Evolutionary conservation across 2,113 vertebrate species (phyloP), one percentile per base, ranked within the genome.

Genomic region (Coracopsis vasa): DNA sequence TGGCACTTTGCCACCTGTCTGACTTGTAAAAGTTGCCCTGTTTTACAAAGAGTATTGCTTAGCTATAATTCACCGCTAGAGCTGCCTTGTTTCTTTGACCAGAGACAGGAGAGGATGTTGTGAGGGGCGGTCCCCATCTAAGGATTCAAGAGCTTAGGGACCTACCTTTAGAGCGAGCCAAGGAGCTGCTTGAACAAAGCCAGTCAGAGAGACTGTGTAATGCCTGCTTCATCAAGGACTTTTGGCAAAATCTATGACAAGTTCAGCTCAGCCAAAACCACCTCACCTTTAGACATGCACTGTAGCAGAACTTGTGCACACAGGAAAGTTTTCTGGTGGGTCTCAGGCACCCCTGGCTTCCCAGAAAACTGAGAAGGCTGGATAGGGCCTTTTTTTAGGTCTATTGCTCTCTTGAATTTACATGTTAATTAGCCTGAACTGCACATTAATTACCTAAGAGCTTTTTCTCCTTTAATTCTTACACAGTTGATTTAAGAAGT

Each of bases 201-300:
- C 80, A 80, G 94, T 66, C 94, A 80, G 48, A 92, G 23, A 92
- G 95, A 33, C 82, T 84, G 17, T 74, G 86, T 91, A 90, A 96
- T 97, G 94, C 92, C 86, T 95, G 86, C 91, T 93, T 92, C 86
- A 95, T 95, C 95, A 95, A 80, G 60, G 60, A 44, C 72, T 96
- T 93, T 19, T 97, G 95, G 91, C 91, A 94, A 94, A 78, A 85
- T 54, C 83, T 53, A 21, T 74, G 95, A 88, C 91, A 96, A 86
- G 92, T 35, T 92, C 62, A 88, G 54, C 39, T 74, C 80, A 91
- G 95, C 95, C 88, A 93, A 86, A 94, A 80, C 44, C 82, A 88
- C 54, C 2, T 2, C 39, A 94, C 80, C 69, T 90, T 93, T 64
- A 86, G 50, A 80, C 54, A 16, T 31, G 37, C 71, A 80, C 27